Percentiles rank a stretch among this genome's conserved stretches.
These are phyloP conservation scores for Micromys minutus DNA, from an alignment of 2,113 vertebrate species.

Conservation along the genomic window DNA sequence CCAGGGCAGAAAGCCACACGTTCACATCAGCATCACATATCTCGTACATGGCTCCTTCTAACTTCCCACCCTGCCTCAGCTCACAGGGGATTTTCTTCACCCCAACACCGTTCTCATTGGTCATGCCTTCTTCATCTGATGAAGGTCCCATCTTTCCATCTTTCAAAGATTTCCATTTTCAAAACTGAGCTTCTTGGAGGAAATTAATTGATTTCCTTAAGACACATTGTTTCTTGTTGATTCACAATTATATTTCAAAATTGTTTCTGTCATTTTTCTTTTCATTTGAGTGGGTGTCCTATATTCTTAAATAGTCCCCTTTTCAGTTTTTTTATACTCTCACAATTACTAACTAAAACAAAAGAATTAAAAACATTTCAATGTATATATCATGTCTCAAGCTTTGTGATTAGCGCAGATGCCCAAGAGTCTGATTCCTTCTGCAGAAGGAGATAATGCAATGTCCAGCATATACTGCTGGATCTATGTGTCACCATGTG, in stretches of 20 bases:
- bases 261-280: background rate
- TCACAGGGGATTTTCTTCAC: constrained; percentile 35
- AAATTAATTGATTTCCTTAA: constrained; percentile 42
- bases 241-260: constrained; percentile 42
- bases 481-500: background rate
- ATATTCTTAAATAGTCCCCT: constrained; percentile 22
- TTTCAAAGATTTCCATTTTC: constrained; percentile 68
- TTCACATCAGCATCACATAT: background rate
- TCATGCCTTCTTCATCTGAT: constrained; percentile 30
- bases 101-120: constrained; percentile 3
- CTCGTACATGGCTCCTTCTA: background rate
- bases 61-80: background rate
- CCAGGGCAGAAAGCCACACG: background rate
- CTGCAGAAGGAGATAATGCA: background rate
- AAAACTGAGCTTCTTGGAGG: constrained; percentile 47
- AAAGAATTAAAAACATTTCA: background rate
- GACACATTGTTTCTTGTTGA: constrained; percentile 42
- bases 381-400: background rate
- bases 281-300: background rate
- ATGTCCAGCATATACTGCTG: background rate
- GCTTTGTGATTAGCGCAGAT: background rate
- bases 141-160: constrained; percentile 39
- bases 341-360: background rate
- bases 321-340: constrained; percentile 22
- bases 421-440: background rate